Conservation (phyloP, 2,113 vertebrate species). For the Mustela nigripes region DNA sequence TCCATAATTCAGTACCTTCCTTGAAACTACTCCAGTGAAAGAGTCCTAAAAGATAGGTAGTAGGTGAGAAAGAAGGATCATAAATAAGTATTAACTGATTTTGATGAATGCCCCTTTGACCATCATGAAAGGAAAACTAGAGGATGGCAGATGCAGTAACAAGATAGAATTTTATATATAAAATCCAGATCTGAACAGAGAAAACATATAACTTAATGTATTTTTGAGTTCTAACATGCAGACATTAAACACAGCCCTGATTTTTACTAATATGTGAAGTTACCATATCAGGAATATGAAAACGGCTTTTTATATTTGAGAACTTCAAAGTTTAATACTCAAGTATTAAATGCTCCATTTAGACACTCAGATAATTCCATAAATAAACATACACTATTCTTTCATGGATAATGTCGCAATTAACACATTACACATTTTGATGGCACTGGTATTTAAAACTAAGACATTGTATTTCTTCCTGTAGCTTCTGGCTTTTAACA, state of each 20-base stretch:
- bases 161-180: background rate
- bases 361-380: background rate
- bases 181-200: background rate
- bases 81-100: background rate
- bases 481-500: constrained; percentile 23
- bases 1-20: constrained; percentile 18
- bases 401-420: background rate
- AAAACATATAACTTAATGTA: constrained; percentile 17
- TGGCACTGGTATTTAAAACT: background rate
- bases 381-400: background rate
- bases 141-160: background rate
- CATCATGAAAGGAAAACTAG: background rate
- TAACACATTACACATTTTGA: background rate
- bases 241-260: background rate
- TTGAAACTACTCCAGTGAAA: constrained; percentile 61
- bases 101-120: background rate
- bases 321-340: background rate
- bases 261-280: constrained; percentile 40
- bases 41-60: constrained; percentile 47
- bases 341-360: background rate
- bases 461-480: background rate
- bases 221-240: constrained; percentile 17
- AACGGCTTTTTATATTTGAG: background rate
- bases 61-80: constrained; percentile 10
- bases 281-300: background rate